Base-by-base conservation (phyloP, 2,113 vertebrate genomes). In the Zapus hudsonius region DNA sequence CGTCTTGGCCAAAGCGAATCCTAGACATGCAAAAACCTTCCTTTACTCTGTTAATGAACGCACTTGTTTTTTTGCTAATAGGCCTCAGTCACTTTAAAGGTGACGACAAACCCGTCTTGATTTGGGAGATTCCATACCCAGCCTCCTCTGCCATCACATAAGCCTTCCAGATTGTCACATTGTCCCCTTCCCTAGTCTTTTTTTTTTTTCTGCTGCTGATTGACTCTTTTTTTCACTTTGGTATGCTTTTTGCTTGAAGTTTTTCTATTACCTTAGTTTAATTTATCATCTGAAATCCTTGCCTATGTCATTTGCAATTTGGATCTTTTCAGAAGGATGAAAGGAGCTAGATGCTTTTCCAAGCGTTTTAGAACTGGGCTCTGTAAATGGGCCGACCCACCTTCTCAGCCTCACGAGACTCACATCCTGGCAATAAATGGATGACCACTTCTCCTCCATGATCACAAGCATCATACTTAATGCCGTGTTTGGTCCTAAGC, bases 1-100 rank as follows among this genome's bases (percentile, higher is more conserved):
- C 81, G 67, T 86, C 76, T 93, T 95, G 87, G 93, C 89, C 92
- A 93, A 55, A 79, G 36, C 78, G 69, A 69, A 83, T 87, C 59
- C 20, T 72, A 75, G 84, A 47, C 90, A 38, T 89, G 52, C 52
- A 64, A 8, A 44, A 73, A 67, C 61, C 76, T 84, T 86, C 42
- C n/a, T 67, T 79, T 90, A 36, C 55, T 87, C 31, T 83, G 40
- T 44, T 93, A 90, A 67, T 94, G 87, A 90, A 86, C 89, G 87
- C 36, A 22, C 66, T 9, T 66, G 13, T 89, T 92, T 40, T 89
- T 91, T 47, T 73, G 52, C 80, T 79, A 84, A 57, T 93, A 63
- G 80, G 57, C 75, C 38, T 74, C 25, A 44, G 31, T 29, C 84
- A 36, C 69, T 95, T 90, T 85, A 88, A 96, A 94, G 74, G 59